Percentiles rank a stretch among this genome's conserved stretches.
These are phyloP conservation scores for Brachionus paranguensis DNA, from an alignment of 1,140 invertebrate genomes.

Conservation along the genomic window DNA sequence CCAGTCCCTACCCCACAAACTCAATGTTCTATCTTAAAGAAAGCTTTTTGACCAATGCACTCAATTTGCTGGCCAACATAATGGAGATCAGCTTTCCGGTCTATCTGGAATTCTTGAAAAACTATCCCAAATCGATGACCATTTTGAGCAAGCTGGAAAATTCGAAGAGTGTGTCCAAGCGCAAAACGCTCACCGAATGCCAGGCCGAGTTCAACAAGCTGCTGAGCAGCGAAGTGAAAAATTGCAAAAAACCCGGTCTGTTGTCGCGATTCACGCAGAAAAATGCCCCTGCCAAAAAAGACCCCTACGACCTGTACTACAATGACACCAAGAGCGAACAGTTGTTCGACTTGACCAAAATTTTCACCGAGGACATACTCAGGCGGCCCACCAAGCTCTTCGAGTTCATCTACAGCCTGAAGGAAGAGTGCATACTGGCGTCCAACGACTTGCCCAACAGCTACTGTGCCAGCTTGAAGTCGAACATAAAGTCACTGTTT, in stretches of 20 bases:
- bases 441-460: background rate
- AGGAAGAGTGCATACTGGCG: constrained; percentile 34
- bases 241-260: background rate
- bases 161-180: background rate
- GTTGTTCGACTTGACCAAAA: constrained; percentile 10
- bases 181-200: background rate
- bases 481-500: background rate
- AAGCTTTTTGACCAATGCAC: constrained; percentile 24
- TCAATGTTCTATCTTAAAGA: background rate
- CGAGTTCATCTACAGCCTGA: constrained; percentile 24
- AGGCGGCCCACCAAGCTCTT: constrained; percentile 25
- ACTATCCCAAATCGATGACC: constrained; percentile 37
- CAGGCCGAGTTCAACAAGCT: constrained; percentile 4
- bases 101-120: constrained; percentile 36
- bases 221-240: background rate
- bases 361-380: constrained; percentile 32
- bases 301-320: constrained; percentile 30
- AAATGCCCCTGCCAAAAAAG: background rate
- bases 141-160: constrained; percentile 28
- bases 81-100: constrained; percentile 39
- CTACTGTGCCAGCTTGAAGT: background rate
- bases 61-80: constrained; percentile 22
- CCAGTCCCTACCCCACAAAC: background rate
- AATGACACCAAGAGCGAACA: background rate
- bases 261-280: background rate